Evolutionary conservation across 2,113 vertebrate species (phyloP).

Genomic region (Crotalus horridus): DNA sequence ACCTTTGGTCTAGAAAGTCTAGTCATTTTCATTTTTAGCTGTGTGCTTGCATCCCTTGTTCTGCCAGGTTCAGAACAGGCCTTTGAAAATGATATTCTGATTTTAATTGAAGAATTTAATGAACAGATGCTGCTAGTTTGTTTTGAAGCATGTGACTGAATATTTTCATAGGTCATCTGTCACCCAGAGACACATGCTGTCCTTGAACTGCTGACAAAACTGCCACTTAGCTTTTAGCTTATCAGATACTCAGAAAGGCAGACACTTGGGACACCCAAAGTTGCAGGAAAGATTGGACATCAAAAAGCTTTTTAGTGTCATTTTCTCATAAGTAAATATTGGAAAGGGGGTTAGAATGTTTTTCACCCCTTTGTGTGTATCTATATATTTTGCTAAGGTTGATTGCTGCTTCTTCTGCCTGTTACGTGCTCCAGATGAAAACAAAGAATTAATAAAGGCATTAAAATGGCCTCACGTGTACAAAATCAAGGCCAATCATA

Average conservation of each 20-base stretch:
- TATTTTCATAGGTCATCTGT: constrained; percentile 38
- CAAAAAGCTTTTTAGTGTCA: not conserved
- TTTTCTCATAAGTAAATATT: not conserved
- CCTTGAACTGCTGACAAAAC: constrained; percentile 13
- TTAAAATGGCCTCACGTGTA: not conserved
- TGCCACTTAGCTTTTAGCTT: constrained; percentile 24
- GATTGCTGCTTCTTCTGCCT: not conserved
- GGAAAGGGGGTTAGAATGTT: not conserved
- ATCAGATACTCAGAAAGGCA: constrained; percentile 8
- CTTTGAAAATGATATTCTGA: constrained; percentile 1
- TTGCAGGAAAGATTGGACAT: not conserved
- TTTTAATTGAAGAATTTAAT: constrained; percentile 26
- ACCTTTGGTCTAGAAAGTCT: not conserved
- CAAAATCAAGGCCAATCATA: not conserved
- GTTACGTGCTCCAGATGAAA: not conserved
- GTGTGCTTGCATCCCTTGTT: constrained; percentile 33
- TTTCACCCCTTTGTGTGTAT: not conserved
- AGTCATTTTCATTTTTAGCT: constrained; percentile 15
- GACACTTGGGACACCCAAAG: not conserved
- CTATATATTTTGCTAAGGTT: not conserved
- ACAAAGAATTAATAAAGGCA: not conserved
- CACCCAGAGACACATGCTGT: constrained; percentile 24
- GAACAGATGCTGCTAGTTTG: constrained; percentile 45
- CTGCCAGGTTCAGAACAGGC: constrained; percentile 14
- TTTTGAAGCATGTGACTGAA: constrained; percentile 33